These are phyloP conservation scores for Lepus americanus DNA, from an alignment of 2,113 vertebrate genomes.

Conservation along the genomic window DNA sequence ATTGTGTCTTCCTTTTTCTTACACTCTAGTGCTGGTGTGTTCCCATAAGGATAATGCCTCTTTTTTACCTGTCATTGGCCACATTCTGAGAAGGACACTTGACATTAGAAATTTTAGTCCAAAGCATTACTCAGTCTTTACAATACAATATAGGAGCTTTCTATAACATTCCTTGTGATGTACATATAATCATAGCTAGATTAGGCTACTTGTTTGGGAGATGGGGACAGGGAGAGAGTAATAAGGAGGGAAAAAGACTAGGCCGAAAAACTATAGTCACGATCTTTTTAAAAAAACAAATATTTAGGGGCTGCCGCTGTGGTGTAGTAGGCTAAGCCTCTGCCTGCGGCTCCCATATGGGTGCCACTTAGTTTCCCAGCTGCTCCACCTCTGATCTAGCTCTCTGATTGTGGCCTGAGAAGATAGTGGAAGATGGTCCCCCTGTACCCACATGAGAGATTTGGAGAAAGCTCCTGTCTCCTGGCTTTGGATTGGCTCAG, in stretches of 20 bases:
- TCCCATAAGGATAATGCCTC: not conserved
- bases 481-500: no score
- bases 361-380: no score
- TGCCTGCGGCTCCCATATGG: no score
- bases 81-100: not conserved
- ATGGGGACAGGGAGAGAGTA: not conserved
- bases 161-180: constrained; percentile 23
- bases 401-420: no score
- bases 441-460: no score
- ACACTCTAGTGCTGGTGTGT: not conserved
- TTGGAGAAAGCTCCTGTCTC: no score
- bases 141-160: constrained; percentile 46
- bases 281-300: no score
- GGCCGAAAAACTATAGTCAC: constrained; percentile 13
- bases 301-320: no score
- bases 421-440: no score
- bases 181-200: constrained; percentile 44
- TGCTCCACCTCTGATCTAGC: no score
- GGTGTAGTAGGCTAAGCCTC: no score
- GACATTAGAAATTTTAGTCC: constrained; percentile 24
- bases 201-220: constrained; percentile 46
- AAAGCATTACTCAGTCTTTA: constrained; percentile 47
- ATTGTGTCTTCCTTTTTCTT: constrained; percentile 50
- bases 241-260: not conserved
- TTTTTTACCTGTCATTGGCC: constrained; percentile 27